These are phyloP conservation scores for Eulemur rufifrons DNA, from an alignment of 2,113 vertebrate species.

Conservation along the genomic window DNA sequence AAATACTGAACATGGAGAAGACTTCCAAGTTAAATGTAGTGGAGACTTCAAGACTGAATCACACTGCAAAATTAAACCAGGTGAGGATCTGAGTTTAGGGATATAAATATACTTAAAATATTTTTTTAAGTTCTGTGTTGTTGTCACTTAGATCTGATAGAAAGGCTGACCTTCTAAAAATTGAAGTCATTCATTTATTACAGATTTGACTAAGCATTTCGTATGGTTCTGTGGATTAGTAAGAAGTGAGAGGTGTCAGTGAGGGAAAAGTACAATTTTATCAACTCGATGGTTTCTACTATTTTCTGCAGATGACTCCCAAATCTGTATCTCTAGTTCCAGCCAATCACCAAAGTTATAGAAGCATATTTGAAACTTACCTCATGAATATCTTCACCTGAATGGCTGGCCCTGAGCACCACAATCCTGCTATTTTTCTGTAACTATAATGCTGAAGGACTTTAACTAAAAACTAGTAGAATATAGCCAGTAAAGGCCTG, in stretches of 20 bases:
- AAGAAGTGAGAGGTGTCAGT: neutral
- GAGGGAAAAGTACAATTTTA: neutral
- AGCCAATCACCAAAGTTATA: neutral
- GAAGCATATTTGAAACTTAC: neutral
- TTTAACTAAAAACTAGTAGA: neutral
- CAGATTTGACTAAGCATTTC: neutral
- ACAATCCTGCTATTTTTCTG: neutral
- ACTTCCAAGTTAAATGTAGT: neutral
- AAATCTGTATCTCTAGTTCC: constrained; percentile 15
- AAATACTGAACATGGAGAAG: constrained; percentile 33
- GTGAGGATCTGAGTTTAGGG: constrained; percentile 67
- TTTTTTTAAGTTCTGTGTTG: neutral
- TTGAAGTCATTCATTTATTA: constrained; percentile 1
- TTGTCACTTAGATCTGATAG: neutral
- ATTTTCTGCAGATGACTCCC: neutral
- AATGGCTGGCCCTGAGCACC: neutral
- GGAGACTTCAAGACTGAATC: constrained; percentile 44
- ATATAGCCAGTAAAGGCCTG: neutral
- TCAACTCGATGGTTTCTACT: neutral
- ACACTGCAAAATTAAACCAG: constrained; percentile 66
- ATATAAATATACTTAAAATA: neutral
- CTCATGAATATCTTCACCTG: neutral
- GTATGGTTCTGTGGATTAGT: neutral
- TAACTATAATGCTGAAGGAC: neutral
- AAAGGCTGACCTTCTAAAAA: neutral